Percentiles rank a stretch among this genome's conserved stretches.
Conservation (phyloP, 1,140 invertebrate genomes). For the Drosophila cardini region DNA sequence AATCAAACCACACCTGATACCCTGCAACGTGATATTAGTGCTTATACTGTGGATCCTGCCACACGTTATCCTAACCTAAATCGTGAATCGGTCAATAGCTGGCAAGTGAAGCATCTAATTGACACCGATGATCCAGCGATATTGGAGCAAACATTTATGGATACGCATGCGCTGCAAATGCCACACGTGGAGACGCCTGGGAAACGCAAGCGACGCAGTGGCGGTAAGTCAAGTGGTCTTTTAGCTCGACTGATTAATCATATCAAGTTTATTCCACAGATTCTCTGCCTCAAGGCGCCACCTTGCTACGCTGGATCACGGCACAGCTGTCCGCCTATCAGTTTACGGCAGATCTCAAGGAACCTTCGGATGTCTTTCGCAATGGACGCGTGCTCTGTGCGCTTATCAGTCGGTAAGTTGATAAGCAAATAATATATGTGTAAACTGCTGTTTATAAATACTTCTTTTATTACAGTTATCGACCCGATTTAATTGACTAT, state of each 20-base stretch:
- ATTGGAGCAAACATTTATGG: constrained; percentile 86
- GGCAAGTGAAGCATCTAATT: constrained; percentile 87
- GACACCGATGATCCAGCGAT: constrained; percentile 88
- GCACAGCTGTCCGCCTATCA: constrained; percentile 70
- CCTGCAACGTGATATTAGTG: constrained; percentile 93
- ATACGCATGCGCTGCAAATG: constrained; percentile 70
- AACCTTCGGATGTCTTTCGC: constrained; percentile 81
- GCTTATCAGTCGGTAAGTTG: constrained; percentile 76
- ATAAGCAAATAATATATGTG: neutral
- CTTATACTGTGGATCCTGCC: constrained; percentile 95
- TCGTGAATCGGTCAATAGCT: constrained; percentile 85
- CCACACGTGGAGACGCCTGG: constrained; percentile 69
- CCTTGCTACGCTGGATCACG: constrained; percentile 77
- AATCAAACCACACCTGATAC: constrained; percentile 99
- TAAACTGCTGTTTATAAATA: neutral
- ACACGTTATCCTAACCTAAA: constrained; percentile 91
- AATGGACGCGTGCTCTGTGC: constrained; percentile 80
- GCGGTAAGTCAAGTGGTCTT: constrained; percentile 54
- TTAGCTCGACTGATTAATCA: neutral
- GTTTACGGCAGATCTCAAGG: constrained; percentile 71
- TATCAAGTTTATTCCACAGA: constrained; percentile 38
- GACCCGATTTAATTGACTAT: constrained; percentile 94
- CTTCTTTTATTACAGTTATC: constrained; percentile 88
- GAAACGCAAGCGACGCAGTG: constrained; percentile 77
- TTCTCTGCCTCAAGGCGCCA: constrained; percentile 64